phyloP scores from a whole-genome alignment of 2,113 vertebrate genomes.

The Upupa epops region DNA sequence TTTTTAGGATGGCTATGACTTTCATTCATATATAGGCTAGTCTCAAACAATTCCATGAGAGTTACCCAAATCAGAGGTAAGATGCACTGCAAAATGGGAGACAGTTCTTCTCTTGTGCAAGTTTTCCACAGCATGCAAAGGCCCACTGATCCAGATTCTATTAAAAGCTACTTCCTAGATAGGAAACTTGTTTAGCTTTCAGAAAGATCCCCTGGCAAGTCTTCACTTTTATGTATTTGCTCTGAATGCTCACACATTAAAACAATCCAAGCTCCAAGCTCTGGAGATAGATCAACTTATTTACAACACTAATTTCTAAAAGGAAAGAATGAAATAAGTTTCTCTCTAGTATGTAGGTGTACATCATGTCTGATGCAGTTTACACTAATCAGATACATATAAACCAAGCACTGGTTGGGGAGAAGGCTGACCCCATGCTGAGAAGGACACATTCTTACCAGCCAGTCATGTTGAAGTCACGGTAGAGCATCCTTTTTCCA shows the following conservation, averaged over 20 bases:
- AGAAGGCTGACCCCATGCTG: not conserved
- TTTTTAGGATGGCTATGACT: not conserved
- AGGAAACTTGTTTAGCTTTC: not conserved
- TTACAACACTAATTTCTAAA: not conserved
- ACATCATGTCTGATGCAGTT: not conserved
- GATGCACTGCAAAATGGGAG: not conserved
- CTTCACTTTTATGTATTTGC: not conserved
- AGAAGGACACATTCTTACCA: constrained; percentile 80
- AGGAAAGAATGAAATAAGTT: not conserved
- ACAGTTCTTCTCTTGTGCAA: not conserved
- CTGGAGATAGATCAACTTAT: not conserved
- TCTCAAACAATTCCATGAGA: not conserved
- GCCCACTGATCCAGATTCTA: not conserved
- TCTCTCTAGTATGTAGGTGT: rapidly evolving
- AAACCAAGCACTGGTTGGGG: not conserved
- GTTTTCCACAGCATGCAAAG: rapidly evolving
- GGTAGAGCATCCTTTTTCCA: constrained; percentile 96
- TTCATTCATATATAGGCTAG: not conserved
- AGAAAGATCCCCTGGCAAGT: not conserved
- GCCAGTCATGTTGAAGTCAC: constrained; percentile 97
- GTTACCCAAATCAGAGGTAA: not conserved
- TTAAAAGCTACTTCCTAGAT: not conserved
- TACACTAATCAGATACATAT: not conserved
- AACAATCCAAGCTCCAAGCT: not conserved
- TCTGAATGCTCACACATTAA: not conserved